Conservation (phyloP, 2,888 invertebrate species). For the Rhyacophila evoluta region DNA sequence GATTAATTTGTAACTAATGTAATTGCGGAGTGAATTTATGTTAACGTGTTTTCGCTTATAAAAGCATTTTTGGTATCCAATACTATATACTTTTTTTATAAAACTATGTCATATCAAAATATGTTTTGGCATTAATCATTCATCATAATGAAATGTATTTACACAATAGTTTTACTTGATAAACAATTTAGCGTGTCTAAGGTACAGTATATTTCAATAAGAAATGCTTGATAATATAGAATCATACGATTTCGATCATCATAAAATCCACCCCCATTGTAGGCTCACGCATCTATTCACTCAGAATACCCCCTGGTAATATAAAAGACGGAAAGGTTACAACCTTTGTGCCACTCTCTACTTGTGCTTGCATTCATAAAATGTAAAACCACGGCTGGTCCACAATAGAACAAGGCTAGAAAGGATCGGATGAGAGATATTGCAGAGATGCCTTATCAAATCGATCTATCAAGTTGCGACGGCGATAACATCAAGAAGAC, state of each 20-base stretch:
- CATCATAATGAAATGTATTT: no score
- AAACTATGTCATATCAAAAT: no score
- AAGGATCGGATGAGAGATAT: not conserved
- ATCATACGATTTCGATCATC: constrained; percentile 14
- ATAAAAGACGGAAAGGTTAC: constrained; percentile 51
- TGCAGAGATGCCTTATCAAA: constrained; percentile 42
- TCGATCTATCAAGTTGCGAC: constrained; percentile 38
- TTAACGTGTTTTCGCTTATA: no score
- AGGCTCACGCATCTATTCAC: not conserved
- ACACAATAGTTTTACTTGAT: no score
- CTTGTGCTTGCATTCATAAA: constrained; percentile 48
- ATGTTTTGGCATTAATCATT: no score
- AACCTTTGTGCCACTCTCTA: constrained; percentile 43
- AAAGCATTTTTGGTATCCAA: no score
- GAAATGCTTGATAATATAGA: not conserved
- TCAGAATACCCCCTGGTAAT: constrained; percentile 2
- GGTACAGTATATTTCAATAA: not conserved
- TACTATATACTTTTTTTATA: no score
- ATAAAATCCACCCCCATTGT: constrained; percentile 20
- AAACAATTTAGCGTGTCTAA: not conserved
- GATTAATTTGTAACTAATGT: no score
- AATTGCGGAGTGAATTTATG: no score
- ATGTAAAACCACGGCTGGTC: constrained; percentile 50
- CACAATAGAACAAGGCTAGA: constrained; percentile 37
- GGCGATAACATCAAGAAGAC: constrained; percentile 27